Conservation (phyloP, 1,140 invertebrate species). For the Thaumatotibia leucotreta region DNA sequence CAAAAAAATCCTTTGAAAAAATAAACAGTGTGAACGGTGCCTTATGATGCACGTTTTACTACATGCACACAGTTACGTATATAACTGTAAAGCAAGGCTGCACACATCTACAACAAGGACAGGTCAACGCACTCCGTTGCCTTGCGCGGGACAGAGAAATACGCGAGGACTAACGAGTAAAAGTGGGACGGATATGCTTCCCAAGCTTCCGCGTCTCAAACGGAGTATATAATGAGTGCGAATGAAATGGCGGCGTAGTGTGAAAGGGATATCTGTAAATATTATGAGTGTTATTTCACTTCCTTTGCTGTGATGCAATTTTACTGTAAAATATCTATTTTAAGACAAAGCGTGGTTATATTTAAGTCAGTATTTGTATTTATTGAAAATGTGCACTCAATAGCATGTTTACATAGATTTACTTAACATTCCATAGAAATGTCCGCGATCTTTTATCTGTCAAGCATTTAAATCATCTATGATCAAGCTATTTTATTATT, state of each 20-base stretch:
- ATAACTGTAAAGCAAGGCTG: conserved; percentile 74
- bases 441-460: background rate
- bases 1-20: conserved; percentile 25
- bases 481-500: background rate
- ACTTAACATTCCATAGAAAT: too few species aligned
- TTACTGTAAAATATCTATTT: conserved; percentile 68
- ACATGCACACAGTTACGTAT: conserved; percentile 54
- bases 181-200: conserved; percentile 39
- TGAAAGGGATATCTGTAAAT: conserved; percentile 65
- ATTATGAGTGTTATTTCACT: conserved; percentile 75
- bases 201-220: conserved; percentile 40
- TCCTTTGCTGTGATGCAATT: conserved; percentile 74
- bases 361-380: conserved; percentile 19
- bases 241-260: conserved; percentile 50
- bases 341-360: conserved; percentile 53
- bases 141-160: conserved; percentile 58
- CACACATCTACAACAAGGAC: conserved; percentile 72
- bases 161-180: conserved; percentile 23
- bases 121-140: conserved; percentile 73
- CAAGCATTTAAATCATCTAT: background rate
- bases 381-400: background rate
- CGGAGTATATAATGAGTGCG: conserved; percentile 41
- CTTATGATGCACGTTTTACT: conserved; percentile 62
- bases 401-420: too few species aligned
- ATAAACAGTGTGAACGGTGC: conserved; percentile 47